Percentiles rank a stretch among this genome's conserved stretches.
phyloP scores from a whole-genome alignment of 2,888 invertebrate genomes.

The Volucella inflata region DNA sequence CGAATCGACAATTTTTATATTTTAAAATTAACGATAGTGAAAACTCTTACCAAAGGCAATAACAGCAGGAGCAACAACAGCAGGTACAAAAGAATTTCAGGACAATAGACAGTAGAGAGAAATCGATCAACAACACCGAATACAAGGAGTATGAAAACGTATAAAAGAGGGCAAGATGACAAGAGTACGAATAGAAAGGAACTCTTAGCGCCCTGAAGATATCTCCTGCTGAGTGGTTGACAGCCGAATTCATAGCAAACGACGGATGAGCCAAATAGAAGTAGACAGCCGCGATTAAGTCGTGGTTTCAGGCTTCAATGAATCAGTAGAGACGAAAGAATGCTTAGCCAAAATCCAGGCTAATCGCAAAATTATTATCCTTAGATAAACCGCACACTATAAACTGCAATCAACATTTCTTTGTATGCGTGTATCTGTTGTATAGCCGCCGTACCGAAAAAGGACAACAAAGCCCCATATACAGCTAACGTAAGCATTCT shows the following conservation, averaged over 20 bases:
- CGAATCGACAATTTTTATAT: too few relatives aligned
- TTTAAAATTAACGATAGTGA: too few relatives aligned
- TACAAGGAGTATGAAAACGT: too few relatives aligned
- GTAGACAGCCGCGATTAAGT: conserved; percentile 62
- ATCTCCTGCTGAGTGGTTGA: conserved; percentile 64
- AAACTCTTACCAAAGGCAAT: neutral
- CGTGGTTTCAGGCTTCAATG: conserved; percentile 70
- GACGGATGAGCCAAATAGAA: conserved; percentile 56
- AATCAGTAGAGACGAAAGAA: conserved; percentile 1
- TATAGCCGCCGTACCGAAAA: conserved; percentile 50
- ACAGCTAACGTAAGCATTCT: conserved; percentile 29
- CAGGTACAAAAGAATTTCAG: conserved; percentile 51
- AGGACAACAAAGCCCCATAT: conserved; percentile 62
- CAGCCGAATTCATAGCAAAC: conserved; percentile 30
- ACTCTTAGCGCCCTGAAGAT: conserved; percentile 67
- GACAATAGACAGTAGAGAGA: conserved; percentile 30
- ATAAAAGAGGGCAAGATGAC: conserved; percentile 28
- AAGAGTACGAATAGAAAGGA: conserved; percentile 24
- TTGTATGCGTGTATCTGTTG: neutral
- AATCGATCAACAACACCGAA: conserved; percentile 6
- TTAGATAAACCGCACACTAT: conserved; percentile 68
- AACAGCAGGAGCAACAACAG: conserved; percentile 21
- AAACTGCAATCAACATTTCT: conserved; percentile 59
- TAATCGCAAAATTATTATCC: conserved; percentile 75
- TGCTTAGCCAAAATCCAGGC: conserved; percentile 54